These are phyloP conservation scores for Herpetotheres cachinnans DNA, from an alignment of 2,113 vertebrate species.

Conservation along the genomic window DNA sequence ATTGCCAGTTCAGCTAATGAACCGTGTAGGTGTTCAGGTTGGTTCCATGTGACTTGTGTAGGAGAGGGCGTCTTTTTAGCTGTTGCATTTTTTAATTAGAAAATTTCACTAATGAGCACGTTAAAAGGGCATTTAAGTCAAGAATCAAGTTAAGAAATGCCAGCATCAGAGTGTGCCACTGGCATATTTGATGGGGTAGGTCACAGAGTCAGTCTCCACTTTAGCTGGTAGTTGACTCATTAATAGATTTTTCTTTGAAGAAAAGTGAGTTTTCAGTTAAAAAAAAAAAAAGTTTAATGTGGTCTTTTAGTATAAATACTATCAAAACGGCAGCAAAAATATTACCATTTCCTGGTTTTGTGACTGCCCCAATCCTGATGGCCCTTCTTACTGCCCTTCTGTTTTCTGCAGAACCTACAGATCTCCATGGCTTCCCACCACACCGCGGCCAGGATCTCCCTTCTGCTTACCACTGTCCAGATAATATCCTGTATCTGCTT, in stretches of 20 bases:
- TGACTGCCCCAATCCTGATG: background rate
- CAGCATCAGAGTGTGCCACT: background rate
- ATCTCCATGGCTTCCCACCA: background rate
- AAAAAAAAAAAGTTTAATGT: background rate
- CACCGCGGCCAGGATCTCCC: background rate
- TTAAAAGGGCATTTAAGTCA: slow-evolving; percentile 57
- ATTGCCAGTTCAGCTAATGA: slow-evolving; percentile 51
- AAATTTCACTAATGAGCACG: slow-evolving; percentile 32
- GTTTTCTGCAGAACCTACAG: background rate
- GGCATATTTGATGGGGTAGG: slow-evolving; percentile 5
- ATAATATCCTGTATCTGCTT: background rate
- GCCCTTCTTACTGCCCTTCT: background rate
- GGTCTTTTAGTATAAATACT: background rate
- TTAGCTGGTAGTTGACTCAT: background rate
- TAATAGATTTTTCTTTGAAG: slow-evolving; percentile 7
- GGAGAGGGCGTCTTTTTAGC: background rate
- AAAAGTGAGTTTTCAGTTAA: background rate
- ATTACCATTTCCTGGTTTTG: background rate
- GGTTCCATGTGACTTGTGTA: slow-evolving; percentile 32
- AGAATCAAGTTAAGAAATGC: slow-evolving; percentile 40
- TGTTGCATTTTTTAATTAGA: slow-evolving; percentile 46
- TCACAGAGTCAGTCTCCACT: background rate
- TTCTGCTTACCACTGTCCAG: background rate
- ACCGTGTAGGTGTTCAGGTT: slow-evolving; percentile 5
- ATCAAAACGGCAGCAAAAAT: background rate